These are phyloP conservation scores for Phenganax stokvisi DNA, from an alignment of 92 coral and sea anemone genomes.

Conservation along the genomic window DNA sequence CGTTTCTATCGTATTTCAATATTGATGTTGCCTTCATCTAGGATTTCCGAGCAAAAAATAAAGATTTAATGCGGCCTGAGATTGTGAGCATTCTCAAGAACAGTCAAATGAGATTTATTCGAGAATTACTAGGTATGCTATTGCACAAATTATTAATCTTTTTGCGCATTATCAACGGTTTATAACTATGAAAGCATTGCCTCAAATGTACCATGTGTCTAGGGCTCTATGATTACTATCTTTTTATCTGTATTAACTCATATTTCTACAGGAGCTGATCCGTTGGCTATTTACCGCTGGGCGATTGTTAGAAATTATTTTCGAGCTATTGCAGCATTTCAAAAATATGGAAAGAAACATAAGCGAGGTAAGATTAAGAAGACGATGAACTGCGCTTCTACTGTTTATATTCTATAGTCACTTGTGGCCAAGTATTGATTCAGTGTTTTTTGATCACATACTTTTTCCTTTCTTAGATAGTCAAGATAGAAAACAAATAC, in stretches of 20 bases:
- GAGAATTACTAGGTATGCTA: slow-evolving; percentile 78
- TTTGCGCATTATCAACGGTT: slow-evolving; percentile 43
- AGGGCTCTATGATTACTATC: no score
- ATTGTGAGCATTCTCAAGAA: slow-evolving; percentile 84
- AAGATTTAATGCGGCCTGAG: slow-evolving; percentile 96
- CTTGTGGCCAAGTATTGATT: background rate
- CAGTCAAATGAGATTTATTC: slow-evolving; percentile 78
- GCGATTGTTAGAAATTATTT: slow-evolving; percentile 84
- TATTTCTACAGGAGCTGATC: slow-evolving; percentile 75
- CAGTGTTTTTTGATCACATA: background rate
- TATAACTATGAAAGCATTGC: no score
- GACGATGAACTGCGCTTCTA: background rate
- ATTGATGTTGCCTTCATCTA: slow-evolving; percentile 28
- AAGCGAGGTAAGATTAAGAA: slow-evolving; percentile 57
- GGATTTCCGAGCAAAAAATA: slow-evolving; percentile 94
- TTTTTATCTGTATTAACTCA: background rate
- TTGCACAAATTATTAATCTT: background rate
- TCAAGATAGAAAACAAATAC: background rate
- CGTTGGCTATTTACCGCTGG: slow-evolving; percentile 91
- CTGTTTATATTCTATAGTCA: no score
- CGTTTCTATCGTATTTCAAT: background rate
- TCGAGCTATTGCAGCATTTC: slow-evolving; percentile 89
- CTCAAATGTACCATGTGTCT: no score
- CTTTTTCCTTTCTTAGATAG: slow-evolving; percentile 3
- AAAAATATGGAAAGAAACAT: slow-evolving; percentile 63